Evolutionary conservation across 35 echinoderm and acorn worm genomes (phyloP), one percentile per base, ranked within the genome.

Genomic region (Hemicentrotus pulcherrimus): DNA sequence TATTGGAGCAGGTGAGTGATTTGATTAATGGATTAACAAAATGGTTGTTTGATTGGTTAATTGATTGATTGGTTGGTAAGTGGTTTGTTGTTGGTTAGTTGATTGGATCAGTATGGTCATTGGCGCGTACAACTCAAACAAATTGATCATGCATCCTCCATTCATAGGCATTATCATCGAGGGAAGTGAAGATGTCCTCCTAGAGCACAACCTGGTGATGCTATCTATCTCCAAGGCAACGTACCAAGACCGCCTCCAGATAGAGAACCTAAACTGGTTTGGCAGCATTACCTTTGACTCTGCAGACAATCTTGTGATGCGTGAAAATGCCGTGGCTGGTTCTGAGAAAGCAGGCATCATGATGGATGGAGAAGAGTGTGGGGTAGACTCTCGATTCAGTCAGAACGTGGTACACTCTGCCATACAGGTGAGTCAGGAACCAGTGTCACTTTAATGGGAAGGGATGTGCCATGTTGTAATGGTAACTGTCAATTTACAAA

Each of bases 251-350:
- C 47, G 96, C 48, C 47, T 28, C 32, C 94, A 96, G 71, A 11
- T 0, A 15, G 94, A 98, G 46, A 96, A 95, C 46, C 7, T 91
- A 11, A 32, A 60, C 2, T 95, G 94, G 95, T 50, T n/a, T 86
- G 97, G 86, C 18, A 95, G 96, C 14, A 96, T 98, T 88, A 94
- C 96, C 45, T 46, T 98, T 2, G 46, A 95, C 46, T 89, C 47
- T 5, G 91, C 97, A 30, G 58, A 47, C 28, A 46, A 95, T 19
- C 88, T 86, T 48, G 47, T 95, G 12, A 35, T 96, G 86, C 71
- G 88, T 32, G 96, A 98, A 41, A 98, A 98, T 94, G 92, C 96
- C 6, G 96, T 98, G 13, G 96, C 95, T 47, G 96, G 97, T 24
- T 95, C 97, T 0, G 97, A 98, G 92, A 95, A 60, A 59, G 46